phyloP scores from a whole-genome alignment of 1,140 invertebrate genomes.

The Diploscapter pachys region DNA sequence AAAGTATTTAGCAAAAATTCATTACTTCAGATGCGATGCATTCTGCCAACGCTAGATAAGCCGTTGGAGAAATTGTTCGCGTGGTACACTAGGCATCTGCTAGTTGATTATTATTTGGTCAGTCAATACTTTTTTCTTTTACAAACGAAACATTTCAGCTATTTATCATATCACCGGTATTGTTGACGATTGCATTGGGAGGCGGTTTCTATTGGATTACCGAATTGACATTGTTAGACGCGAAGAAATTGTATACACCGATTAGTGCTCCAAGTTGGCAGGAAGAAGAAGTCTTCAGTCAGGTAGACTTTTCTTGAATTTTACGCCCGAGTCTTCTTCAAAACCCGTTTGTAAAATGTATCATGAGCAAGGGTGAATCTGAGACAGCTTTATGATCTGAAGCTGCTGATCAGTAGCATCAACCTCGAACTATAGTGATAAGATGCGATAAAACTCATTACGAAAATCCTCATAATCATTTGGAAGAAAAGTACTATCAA shows the following conservation, averaged over 20 bases:
- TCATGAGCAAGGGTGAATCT: no score
- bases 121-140: not conserved
- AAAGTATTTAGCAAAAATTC: no score
- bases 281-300: conserved; percentile 47
- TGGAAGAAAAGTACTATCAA: not conserved
- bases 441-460: no score
- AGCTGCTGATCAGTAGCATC: no score
- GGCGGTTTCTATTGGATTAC: conserved; percentile 52
- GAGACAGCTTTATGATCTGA: no score
- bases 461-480: not conserved
- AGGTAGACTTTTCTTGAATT: conserved; percentile 24
- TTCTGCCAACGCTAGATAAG: conserved; percentile 53
- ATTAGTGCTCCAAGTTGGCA: conserved; percentile 50
- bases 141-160: conserved; percentile 15
- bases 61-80: conserved; percentile 44
- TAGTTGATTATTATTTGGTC: conserved; percentile 54
- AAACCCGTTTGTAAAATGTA: no score
- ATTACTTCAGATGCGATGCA: conserved; percentile 28
- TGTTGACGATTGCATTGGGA: conserved; percentile 47
- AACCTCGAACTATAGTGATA: no score
- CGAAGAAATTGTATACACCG: conserved; percentile 53
- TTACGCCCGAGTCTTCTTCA: no score
- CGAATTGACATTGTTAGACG: conserved; percentile 55
- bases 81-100: conserved; percentile 46
- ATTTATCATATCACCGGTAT: conserved; percentile 49